These are phyloP conservation scores for Phalanger gymnotis DNA, from an alignment of 2,797 vertebrate species.

Conservation along the genomic window DNA sequence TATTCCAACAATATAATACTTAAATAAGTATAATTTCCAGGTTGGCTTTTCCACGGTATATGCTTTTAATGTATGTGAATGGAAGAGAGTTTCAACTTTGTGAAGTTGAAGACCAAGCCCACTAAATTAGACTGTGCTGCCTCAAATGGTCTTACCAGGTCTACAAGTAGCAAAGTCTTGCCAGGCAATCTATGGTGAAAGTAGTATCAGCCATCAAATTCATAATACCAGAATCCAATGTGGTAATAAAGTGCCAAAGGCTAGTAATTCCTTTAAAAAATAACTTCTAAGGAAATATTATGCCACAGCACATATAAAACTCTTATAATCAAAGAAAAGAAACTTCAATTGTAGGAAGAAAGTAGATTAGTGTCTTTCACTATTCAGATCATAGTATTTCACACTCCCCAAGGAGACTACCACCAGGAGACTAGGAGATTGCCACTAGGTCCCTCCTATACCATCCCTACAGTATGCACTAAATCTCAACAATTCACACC, in stretches of 20 bases:
- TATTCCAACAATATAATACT: conserved; percentile 2
- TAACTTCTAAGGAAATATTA: conserved; percentile 14
- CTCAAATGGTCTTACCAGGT: background rate
- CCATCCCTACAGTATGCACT: background rate
- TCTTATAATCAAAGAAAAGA: conserved; percentile 7
- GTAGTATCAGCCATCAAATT: conserved; percentile 37
- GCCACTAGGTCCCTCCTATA: background rate
- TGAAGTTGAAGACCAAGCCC: background rate
- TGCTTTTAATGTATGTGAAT: conserved; percentile 34
- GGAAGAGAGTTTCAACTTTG: conserved; percentile 44
- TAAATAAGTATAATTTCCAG: conserved; percentile 33
- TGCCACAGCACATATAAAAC: background rate
- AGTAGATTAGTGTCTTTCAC: background rate
- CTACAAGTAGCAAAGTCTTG: conserved; percentile 35
- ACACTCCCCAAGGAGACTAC: background rate
- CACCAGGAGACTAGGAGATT: background rate
- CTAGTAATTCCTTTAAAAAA: conserved; percentile 6
- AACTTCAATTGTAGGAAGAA: background rate
- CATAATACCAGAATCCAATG: conserved; percentile 5
- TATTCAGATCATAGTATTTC: conserved; percentile 11
- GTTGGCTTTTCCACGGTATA: background rate
- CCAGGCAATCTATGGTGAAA: background rate
- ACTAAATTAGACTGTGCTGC: background rate
- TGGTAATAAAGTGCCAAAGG: background rate
- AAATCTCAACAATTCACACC: background rate